phyloP scores from a whole-genome alignment of 2,888 invertebrate species.

The Esperia sulphurella region DNA sequence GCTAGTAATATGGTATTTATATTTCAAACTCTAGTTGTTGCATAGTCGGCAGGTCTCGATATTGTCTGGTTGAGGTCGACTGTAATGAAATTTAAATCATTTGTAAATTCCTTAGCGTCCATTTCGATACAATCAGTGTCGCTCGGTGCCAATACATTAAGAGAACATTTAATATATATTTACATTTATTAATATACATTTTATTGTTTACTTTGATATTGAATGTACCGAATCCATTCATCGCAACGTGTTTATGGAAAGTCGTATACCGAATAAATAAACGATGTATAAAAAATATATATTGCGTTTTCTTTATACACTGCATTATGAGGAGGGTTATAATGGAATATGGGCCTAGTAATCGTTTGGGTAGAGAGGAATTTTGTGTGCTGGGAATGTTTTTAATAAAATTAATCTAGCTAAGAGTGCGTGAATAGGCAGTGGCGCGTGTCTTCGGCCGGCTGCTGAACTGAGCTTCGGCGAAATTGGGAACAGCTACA shows the following conservation, averaged over 20 bases:
- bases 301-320: slow-evolving; percentile 37
- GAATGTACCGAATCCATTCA: slow-evolving; percentile 68
- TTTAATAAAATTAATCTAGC: slow-evolving; percentile 51
- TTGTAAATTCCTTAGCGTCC: slow-evolving; percentile 45
- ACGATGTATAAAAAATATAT: slow-evolving; percentile 43
- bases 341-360: slow-evolving; percentile 11
- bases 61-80: neutral
- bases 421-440: slow-evolving; percentile 41
- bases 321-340: neutral
- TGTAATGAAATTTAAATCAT: neutral
- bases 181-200: slow-evolving; percentile 58
- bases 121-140: slow-evolving; percentile 48
- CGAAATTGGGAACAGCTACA: neutral
- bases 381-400: slow-evolving; percentile 20
- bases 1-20: too few species aligned
- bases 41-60: neutral
- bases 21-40: neutral
- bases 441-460: too few species aligned
- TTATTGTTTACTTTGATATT: slow-evolving; percentile 72
- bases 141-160: slow-evolving; percentile 66
- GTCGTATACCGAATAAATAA: slow-evolving; percentile 70
- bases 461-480: neutral
- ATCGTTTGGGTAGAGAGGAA: slow-evolving; percentile 12
- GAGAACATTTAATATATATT: slow-evolving; percentile 58
- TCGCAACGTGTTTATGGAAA: slow-evolving; percentile 69